Conservation (phyloP, 2,888 invertebrate genomes). For the Thelaira solivaga region DNA sequence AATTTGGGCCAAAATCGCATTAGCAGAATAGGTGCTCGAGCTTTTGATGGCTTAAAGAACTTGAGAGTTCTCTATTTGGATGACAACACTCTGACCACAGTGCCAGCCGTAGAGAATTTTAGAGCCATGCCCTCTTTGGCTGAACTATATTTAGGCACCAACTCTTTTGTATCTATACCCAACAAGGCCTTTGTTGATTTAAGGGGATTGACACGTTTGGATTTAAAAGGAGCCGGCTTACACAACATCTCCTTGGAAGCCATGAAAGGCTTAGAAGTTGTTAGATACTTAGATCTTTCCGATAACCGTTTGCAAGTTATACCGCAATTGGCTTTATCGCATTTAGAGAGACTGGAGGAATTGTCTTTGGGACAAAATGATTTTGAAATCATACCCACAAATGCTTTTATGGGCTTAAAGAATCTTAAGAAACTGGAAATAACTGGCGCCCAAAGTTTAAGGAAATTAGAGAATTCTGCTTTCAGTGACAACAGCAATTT, state of each 20-base stretch:
- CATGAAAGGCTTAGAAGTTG: slow-evolving; percentile 85
- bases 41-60: slow-evolving; percentile 86
- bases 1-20: slow-evolving; percentile 92
- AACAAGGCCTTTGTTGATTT: slow-evolving; percentile 88
- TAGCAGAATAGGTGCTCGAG: slow-evolving; percentile 85
- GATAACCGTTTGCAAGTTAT: slow-evolving; percentile 86
- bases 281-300: slow-evolving; percentile 87
- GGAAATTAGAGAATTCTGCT: slow-evolving; percentile 85
- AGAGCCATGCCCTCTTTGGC: slow-evolving; percentile 86
- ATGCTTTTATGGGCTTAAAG: slow-evolving; percentile 87
- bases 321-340: slow-evolving; percentile 86
- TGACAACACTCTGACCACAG: slow-evolving; percentile 87
- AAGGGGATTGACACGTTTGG: slow-evolving; percentile 85
- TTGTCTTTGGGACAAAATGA: slow-evolving; percentile 90
- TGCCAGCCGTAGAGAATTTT: slow-evolving; percentile 85
- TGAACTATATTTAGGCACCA: slow-evolving; percentile 89
- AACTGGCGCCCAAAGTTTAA: slow-evolving; percentile 85
- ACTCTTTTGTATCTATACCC: slow-evolving; percentile 86
- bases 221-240: slow-evolving; percentile 88
- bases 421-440: slow-evolving; percentile 87
- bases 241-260: slow-evolving; percentile 87
- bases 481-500: slow-evolving; percentile 89
- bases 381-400: slow-evolving; percentile 83
- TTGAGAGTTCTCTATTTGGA: slow-evolving; percentile 88
- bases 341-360: slow-evolving; percentile 86